Conservation (phyloP, 1,140 invertebrate genomes). For the Solenopsis fugax region DNA sequence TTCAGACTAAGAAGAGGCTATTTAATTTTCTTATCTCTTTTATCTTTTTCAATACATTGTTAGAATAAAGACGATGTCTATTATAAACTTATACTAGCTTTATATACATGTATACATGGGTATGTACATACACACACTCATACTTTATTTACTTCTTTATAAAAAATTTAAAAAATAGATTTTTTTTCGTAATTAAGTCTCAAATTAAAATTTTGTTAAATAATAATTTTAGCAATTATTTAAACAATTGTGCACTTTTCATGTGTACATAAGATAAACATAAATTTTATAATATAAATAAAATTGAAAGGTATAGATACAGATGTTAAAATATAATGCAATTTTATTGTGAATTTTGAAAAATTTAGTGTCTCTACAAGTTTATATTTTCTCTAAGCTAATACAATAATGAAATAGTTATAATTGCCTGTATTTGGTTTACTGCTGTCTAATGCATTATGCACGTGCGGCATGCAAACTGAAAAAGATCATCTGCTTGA, state of each 20-base stretch:
- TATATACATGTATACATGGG: not conserved
- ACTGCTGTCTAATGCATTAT: slow-evolving; percentile 26
- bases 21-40: not conserved
- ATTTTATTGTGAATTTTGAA: not conserved
- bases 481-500: slow-evolving; percentile 82
- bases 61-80: not conserved
- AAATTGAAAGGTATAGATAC: not conserved
- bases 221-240: not conserved
- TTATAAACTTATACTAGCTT: not conserved
- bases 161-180: not conserved
- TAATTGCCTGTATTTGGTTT: not conserved
- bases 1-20: not conserved
- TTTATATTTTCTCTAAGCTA: not conserved
- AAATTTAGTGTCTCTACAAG: not conserved
- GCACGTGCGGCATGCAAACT: slow-evolving; percentile 67
- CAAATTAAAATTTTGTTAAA: not conserved
- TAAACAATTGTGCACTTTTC: not conserved
- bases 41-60: not conserved
- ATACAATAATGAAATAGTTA: slow-evolving; percentile 31
- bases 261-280: not conserved
- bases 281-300: not conserved
- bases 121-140: not conserved
- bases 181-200: not conserved
- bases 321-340: not conserved
- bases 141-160: slow-evolving; percentile 2